These are phyloP conservation scores for Anguilla obscura DNA, from an alignment of 2,797 vertebrate species.

Conservation along the genomic window DNA sequence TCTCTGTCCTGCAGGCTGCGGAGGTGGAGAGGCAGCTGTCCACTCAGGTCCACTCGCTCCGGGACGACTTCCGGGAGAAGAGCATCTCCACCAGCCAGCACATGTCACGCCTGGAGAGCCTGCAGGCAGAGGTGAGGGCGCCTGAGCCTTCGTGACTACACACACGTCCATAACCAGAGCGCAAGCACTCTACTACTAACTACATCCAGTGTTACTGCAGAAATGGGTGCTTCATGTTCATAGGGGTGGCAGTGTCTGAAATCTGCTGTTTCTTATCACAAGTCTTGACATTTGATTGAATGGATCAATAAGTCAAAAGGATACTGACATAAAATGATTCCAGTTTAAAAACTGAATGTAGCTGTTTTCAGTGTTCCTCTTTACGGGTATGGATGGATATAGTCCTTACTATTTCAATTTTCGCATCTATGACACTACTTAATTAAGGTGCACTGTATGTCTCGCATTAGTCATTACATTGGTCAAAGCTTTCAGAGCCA, in stretches of 20 bases:
- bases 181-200: neutral
- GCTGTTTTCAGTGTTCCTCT: neutral
- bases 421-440: neutral
- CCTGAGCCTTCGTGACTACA: neutral
- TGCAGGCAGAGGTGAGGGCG: constrained; percentile 89
- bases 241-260: neutral
- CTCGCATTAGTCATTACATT: neutral
- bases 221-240: neutral
- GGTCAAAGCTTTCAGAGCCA: neutral
- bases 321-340: neutral
- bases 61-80: constrained; percentile 94
- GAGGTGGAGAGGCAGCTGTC: constrained; percentile 94
- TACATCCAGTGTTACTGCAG: neutral
- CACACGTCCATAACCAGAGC: neutral
- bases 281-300: neutral
- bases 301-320: neutral
- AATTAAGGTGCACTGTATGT: neutral
- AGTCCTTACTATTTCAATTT: neutral
- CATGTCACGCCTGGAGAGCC: constrained; percentile 87
- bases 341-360: neutral
- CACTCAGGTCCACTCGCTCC: constrained; percentile 91
- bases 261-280: neutral
- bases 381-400: neutral
- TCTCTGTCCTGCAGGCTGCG: constrained; percentile 76
- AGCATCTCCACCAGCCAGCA: constrained; percentile 91